Evolutionary conservation across 2,797 vertebrate genomes (phyloP), one percentile per base, ranked within the genome.

Genomic region (Orientallactaga sibirica): DNA sequence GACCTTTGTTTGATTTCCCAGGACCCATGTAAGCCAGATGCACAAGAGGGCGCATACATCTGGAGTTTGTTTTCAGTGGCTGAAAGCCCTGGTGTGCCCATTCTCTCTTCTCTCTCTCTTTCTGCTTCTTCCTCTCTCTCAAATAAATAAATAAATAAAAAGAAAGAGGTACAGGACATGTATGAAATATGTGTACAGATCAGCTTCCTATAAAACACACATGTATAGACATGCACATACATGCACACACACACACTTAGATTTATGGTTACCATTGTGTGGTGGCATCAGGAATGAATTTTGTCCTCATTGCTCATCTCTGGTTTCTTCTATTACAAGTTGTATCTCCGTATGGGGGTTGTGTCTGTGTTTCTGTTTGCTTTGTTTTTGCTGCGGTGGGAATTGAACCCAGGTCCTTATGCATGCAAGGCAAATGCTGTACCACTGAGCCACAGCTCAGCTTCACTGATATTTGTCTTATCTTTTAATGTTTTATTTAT

Each of bases 171-270:
- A 82, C 5, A 82, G 24, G 8, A 61, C 75, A 80, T 77, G 7
- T 76, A 68, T 14, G 94, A 94, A 95, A 91, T 24, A 75, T 22
- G 70, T 62, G 19, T 64, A 58, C 55, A 58, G 55, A 16, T 10
- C 5, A 48, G 48, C 48, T 48, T 1, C 7, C 48, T 48, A 10
- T 8, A 48, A 48, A 48, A 79, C n/a, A 61, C 20, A 66, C 66
- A 66, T 27, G 29, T 0, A 75, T 19, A 73, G 8, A 27, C 71
- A 74, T 24, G 37, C 20, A 41, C 55, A 41, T 68, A 73, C 11
- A 61, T 16, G 33, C 43, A 85, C 10, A 14, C 3, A 29, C 37
- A 41, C 55, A 33, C 0, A 67, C n/a, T 77, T 85, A 82, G 85
- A 86, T 14, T 33, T 83, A 41, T 11, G 70, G 37, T 74, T 94